Evolutionary conservation across 2,797 vertebrate species (phyloP), one percentile per base, ranked within the genome.

Genomic region (Sebastiscus tertius): DNA sequence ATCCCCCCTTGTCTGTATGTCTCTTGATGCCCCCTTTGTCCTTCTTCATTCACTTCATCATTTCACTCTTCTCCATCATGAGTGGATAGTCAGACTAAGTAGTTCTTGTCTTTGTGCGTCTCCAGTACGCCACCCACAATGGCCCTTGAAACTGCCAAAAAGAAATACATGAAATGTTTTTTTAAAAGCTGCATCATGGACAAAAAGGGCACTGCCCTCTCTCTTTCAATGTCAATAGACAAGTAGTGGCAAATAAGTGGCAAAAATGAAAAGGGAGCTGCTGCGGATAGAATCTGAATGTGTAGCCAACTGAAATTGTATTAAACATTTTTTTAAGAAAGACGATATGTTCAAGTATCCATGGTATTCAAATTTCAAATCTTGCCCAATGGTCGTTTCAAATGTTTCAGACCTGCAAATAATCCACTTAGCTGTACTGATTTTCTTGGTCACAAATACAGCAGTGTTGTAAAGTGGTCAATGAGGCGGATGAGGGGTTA

Each of bases 21-120:
- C 59, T 77, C 69, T 68, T n/a, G 13, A 64, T 77, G 72, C 61
- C 82, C 72, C 66, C 46, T 71, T 88, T 90, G 78, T 89, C 87
- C 86, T 87, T 81, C 85, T 86, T 82, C 56, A 72, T 89, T 84
- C 49, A 0, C 73, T 73, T 90, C 72, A 75, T 90, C 76, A 81
- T 90, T 84, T 78, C 49, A 61, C 82, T 86, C 75, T 76, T 88
- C 77, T 86, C 76, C 80, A 77, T 69, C 73, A 33, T 8, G 79
- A 93, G 94, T 89, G 93, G 88, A 82, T 77, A 34, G 77, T 85
- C 75, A 76, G 69, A 71, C 64, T 90, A 89, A 93, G 92, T 90
- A 89, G 77, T 89, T 83, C 89, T 95, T 93, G 89, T 94, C 93
- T 92, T 91, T 93, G 91, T 78, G 58, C n/a, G 1, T 61, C 77